These are phyloP conservation scores for Charaxes varanes DNA, from an alignment of 1,140 invertebrate genomes.

Conservation along the genomic window DNA sequence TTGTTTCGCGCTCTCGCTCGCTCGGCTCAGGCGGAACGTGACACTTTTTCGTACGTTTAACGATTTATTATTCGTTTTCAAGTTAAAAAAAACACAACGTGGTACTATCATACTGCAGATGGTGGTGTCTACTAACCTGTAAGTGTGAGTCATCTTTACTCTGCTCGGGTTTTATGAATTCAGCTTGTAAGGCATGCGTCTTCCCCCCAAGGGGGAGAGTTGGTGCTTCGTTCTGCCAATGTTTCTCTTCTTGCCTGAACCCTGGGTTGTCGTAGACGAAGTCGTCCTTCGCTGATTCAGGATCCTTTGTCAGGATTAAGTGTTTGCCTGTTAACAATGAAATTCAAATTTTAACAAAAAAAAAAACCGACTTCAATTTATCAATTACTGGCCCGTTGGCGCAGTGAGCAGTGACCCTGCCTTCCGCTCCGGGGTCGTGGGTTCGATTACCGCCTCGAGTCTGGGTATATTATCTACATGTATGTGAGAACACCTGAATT, in stretches of 20 bases:
- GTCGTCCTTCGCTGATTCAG: constrained; percentile 81
- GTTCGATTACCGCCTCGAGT: too few species aligned
- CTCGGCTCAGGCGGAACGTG: too few species aligned
- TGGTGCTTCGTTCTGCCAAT: constrained; percentile 59
- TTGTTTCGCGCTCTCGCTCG: too few species aligned
- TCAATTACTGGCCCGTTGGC: too few species aligned
- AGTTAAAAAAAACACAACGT: constrained; percentile 1
- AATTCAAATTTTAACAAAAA: constrained; percentile 19
- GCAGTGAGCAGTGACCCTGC: too few species aligned
- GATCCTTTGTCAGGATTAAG: constrained; percentile 81
- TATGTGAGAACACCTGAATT: too few species aligned
- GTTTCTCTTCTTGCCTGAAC: constrained; percentile 75
- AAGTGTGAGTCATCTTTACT: constrained; percentile 79
- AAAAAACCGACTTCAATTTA: too few species aligned
- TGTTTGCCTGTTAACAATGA: constrained; percentile 78
- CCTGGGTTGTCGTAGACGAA: constrained; percentile 88
- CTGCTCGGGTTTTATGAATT: constrained; percentile 61
- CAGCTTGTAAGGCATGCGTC: constrained; percentile 36
- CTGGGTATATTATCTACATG: too few species aligned
- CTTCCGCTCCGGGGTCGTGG: too few species aligned
- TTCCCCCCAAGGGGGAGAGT: constrained; percentile 57
- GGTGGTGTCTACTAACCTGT: constrained; percentile 77
- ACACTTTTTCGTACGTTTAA: too few species aligned
- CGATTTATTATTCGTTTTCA: neutral
- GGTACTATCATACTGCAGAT: too few species aligned